Evolutionary conservation across 1,140 invertebrate genomes (phyloP), one percentile per base, ranked within the genome.

Genomic region (Hestina assimilis): DNA sequence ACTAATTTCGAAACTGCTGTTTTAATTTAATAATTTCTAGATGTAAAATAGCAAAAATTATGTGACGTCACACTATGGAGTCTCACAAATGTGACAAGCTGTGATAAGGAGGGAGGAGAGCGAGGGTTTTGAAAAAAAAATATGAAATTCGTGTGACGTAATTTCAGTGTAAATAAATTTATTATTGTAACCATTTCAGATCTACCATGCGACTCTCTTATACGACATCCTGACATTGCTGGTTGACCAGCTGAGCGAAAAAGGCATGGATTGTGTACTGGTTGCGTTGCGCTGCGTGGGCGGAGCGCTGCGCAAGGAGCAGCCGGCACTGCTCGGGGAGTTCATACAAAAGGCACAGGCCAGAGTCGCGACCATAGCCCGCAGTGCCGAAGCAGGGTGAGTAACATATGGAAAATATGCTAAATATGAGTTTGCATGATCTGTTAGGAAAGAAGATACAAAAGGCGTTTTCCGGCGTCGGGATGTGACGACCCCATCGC

Each of bases 201-300:
- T 96, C 9, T 95, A 93, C 75, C 93, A 95, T 72, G 90, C 91
- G 24, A 84, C 89, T 9, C 87, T 97, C 5, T 75, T 97, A 0
- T 95, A 94, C 83, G 94, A 96, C 81, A 92, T 97, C n/a, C 89
- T 97, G 2, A 73, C 90, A 1, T 91, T 91, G 47, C 72, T 96
- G 1, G 66, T 90, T 0, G 79, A 90, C 3, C 91, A 89, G 17
- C 93, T 95, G 66, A 89, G 89, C 2, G 95, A 96, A 75, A 97
- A 97, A 84, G 93, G 95, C 61, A 93, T 99, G 6, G 96, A 98
- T 71, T 91, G 98, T 28, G 94, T 98, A 69, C 80, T 98, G 6
- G 81, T 95, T 0, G 88, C 97, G 9, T 85, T 99, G 19, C 93
- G 93, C 77, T 93, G 91, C 15, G 92, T 95, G 9, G 97, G 97